Evolutionary conservation across 30 jellyfish, hydroid and myxozoan species (phyloP).

Genomic region (Catostylus mosaicus): DNA sequence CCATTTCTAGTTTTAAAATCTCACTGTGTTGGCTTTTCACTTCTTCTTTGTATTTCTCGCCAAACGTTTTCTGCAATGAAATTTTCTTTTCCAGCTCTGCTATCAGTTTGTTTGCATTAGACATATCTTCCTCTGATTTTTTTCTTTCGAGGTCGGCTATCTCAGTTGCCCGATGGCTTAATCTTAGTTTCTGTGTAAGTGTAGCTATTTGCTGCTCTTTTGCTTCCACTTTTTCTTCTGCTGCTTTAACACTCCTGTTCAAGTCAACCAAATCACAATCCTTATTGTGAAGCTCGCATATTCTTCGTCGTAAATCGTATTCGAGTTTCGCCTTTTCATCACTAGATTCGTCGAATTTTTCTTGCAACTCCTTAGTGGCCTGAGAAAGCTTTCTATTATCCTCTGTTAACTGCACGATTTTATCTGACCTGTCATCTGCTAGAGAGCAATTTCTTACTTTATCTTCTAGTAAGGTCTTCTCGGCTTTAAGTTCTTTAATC

Average conservation of each 20-base stretch:
- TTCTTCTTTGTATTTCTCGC: constrained; percentile 6
- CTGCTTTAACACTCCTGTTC: not conserved
- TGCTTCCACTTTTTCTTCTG: constrained; percentile 16
- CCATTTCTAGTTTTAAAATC: not conserved
- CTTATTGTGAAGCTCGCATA: not conserved
- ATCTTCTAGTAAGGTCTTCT: constrained; percentile 13
- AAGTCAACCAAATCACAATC: constrained; percentile 23
- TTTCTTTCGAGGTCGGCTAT: constrained; percentile 6
- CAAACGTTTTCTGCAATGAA: not conserved
- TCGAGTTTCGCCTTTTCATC: constrained; percentile 17
- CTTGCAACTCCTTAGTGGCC: not conserved
- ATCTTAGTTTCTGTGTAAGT: not conserved
- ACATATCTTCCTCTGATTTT: constrained; percentile 12
- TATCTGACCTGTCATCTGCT: constrained; percentile 14
- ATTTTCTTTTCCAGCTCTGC: constrained; percentile 19
- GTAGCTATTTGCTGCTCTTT: constrained; percentile 2
- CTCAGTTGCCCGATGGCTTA: constrained; percentile 12
- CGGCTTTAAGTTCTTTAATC: constrained; percentile 7
- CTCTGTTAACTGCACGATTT: constrained; percentile 14
- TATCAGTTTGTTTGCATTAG: constrained; percentile 1
- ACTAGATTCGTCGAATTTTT: not conserved
- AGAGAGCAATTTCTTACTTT: constrained; percentile 4
- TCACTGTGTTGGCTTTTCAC: not conserved
- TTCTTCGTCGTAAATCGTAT: not conserved
- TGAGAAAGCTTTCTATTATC: constrained; percentile 7